Evolutionary conservation across 1,140 invertebrate genomes (phyloP), one percentile per base, ranked within the genome.

Genomic region (Macrobrachium rosenbergii): DNA sequence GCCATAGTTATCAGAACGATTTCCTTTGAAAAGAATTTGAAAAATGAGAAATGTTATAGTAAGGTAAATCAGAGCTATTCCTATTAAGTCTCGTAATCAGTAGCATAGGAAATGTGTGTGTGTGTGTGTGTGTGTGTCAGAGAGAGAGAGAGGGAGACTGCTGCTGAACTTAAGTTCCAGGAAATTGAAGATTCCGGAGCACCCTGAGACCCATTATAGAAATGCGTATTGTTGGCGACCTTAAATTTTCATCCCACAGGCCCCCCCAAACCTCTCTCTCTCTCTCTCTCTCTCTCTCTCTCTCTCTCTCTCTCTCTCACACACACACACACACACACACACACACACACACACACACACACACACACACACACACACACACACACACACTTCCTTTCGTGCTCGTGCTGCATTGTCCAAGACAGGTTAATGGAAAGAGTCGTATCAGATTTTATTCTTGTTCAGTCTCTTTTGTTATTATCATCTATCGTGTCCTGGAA

Each of bases 71-170:
- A 11, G 5, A 12, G 1, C 67, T 3, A 72, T 37, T 37, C 11
- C 73, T 11, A 12, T 28, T 52, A 75, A 17, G 67, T 5, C n/a
- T 45, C 28, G 58, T 7, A 14, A 43, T 19, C 12, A 43, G 11
- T 5, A 75, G 73, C 43, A 52, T n/a, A 19, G 58, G 73, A 75
- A 52, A 75, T 17, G 58, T 17, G 28, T 3, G 2, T 3, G 28
- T 8, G 28, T 3, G 2, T 3, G 28, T 8, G 37, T 73, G 37
- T 73, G 21, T 73, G 37, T 73, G 21, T 14, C 14, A 10, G 16
- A 19, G 23, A 21, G 7, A 19, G 78, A 60, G 45, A 63, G 21
- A 81, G 58, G 37, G 23, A 60, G 78, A 81, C 60, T 64, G 78
- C 19, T 67, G 43, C 28, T 52, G 12, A 82, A 82, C n/a, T 28